phyloP scores from a whole-genome alignment of 1,140 invertebrate species.

The Aphis gossypii region DNA sequence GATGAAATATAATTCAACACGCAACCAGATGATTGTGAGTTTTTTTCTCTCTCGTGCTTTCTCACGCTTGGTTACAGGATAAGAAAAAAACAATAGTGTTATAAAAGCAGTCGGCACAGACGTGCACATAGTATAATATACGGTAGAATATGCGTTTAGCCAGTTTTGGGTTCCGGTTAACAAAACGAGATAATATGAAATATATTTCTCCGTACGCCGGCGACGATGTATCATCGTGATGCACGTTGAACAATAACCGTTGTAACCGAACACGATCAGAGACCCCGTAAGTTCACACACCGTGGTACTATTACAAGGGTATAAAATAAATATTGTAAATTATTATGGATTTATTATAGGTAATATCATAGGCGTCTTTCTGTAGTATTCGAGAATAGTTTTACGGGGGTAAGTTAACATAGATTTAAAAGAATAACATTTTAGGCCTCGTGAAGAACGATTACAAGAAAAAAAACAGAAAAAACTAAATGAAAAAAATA shows the following conservation, averaged over 20 bases:
- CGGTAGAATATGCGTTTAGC: not conserved
- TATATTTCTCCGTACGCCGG: not conserved
- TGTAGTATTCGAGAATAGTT: not conserved
- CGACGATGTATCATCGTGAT: not conserved
- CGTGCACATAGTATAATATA: not conserved
- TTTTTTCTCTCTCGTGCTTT: not conserved
- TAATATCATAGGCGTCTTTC: not conserved
- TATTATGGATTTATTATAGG: not conserved
- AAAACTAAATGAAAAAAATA: no score
- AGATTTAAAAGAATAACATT: not conserved
- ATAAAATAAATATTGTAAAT: not conserved
- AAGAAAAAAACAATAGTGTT: slow-evolving; percentile 18
- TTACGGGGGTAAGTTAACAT: not conserved
- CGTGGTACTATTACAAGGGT: not conserved
- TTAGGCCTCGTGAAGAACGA: no score
- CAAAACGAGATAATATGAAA: slow-evolving; percentile 18
- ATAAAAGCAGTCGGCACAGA: not conserved
- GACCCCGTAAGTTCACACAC: not conserved
- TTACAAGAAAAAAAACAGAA: no score
- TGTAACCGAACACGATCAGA: not conserved
- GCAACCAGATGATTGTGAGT: not conserved
- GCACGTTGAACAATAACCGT: not conserved
- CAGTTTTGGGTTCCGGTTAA: slow-evolving; percentile 27
- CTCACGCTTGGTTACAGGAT: slow-evolving; percentile 23
- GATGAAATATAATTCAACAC: not conserved